These are phyloP conservation scores for Drosophila lowei DNA, from an alignment of 1,140 invertebrate species.

Conservation along the genomic window DNA sequence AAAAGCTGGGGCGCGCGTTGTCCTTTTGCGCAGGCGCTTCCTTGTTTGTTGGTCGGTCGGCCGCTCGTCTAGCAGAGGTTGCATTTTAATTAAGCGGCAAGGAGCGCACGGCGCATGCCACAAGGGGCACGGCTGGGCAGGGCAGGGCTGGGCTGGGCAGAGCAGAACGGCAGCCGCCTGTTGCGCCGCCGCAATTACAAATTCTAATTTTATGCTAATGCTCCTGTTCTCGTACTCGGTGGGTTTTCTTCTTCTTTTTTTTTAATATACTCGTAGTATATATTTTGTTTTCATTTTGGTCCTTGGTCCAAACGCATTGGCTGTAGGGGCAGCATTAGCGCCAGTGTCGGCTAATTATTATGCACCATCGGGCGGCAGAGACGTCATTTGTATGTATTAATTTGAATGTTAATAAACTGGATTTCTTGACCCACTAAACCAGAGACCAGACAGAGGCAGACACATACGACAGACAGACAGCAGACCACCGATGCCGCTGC, in stretches of 20 bases:
- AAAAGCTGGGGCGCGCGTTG: conserved; percentile 66
- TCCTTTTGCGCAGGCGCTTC: conserved; percentile 78
- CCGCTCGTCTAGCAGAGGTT: conserved; percentile 45
- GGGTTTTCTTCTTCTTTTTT: conserved; percentile 15
- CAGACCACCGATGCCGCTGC: conserved; percentile 30
- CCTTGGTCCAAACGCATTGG: conserved; percentile 38
- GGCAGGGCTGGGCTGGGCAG: conserved; percentile 21
- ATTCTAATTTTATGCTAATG: conserved; percentile 82
- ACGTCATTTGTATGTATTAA: conserved; percentile 79
- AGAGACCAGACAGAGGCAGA: conserved; percentile 64
- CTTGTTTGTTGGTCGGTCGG: conserved; percentile 12
- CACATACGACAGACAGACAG: too few species aligned
- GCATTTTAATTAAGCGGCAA: conserved; percentile 74
- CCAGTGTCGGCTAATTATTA: conserved; percentile 70
- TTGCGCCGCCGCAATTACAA: conserved; percentile 81
- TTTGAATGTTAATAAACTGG: conserved; percentile 82
- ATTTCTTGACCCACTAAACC: conserved; percentile 82
- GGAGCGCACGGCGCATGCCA: conserved; percentile 67
- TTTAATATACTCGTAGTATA: conserved; percentile 2
- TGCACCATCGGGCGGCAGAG: conserved; percentile 68
- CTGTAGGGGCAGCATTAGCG: conserved; percentile 36
- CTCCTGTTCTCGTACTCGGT: conserved; percentile 34
- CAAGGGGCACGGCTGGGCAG: conserved; percentile 24
- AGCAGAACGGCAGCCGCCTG: conserved; percentile 42
- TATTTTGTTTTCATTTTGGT: conserved; percentile 22